These are phyloP conservation scores for Aspidiotus rigidus DNA, from an alignment of 2,888 invertebrate species.

Conservation along the genomic window DNA sequence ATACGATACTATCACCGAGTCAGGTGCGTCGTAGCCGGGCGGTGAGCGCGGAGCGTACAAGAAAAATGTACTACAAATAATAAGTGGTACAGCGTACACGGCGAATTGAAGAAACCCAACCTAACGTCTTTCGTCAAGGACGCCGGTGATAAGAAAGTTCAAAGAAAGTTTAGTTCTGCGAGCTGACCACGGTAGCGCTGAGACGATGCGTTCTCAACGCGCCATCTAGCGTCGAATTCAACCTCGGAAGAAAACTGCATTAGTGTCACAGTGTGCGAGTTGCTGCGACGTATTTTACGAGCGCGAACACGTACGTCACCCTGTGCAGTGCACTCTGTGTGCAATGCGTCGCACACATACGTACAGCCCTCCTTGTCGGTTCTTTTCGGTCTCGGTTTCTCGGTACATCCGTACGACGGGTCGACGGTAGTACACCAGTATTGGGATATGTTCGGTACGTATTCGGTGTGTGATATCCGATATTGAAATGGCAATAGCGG, in stretches of 20 bases:
- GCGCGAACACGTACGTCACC: neutral
- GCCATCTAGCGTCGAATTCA: neutral
- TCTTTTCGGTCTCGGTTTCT: neutral
- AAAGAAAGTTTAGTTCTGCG: too few species aligned
- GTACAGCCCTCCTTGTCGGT: neutral
- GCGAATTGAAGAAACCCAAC: too few species aligned
- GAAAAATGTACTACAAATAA: too few species aligned
- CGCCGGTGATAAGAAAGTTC: too few species aligned
- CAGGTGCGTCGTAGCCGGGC: too few species aligned
- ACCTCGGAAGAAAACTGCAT: neutral
- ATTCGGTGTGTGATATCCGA: constrained; percentile 12
- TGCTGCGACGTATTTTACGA: neutral
- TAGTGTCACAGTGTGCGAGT: neutral
- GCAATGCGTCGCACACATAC: neutral
- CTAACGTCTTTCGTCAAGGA: too few species aligned
- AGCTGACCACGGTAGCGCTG: too few species aligned
- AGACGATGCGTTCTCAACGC: neutral
- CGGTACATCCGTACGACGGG: neutral
- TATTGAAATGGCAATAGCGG: constrained; percentile 30
- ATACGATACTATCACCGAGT: too few species aligned
- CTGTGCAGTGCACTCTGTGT: constrained; percentile 1
- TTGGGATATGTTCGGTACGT: neutral
- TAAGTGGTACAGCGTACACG: too few species aligned
- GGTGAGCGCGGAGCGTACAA: too few species aligned
- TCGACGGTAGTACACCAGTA: neutral